These are phyloP conservation scores for Microctonus aethiopoides DNA, from an alignment of 2,888 invertebrate genomes.

Conservation along the genomic window DNA sequence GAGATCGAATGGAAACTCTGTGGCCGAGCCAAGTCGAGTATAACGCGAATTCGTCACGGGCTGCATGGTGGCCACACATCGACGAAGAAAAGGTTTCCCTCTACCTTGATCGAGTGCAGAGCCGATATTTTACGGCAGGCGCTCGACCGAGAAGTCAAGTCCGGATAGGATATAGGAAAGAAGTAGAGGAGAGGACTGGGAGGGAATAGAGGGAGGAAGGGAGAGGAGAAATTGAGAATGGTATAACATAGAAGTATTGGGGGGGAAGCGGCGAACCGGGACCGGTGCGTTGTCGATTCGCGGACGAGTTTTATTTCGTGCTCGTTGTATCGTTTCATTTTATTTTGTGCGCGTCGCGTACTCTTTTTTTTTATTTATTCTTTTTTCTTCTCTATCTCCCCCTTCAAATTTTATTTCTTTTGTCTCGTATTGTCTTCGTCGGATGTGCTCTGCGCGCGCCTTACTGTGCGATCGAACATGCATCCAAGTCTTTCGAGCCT, in stretches of 20 bases:
- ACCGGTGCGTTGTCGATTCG: constrained; percentile 38
- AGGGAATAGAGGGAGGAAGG: constrained; percentile 3
- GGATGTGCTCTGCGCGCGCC: constrained; percentile 7
- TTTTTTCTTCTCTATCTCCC: constrained; percentile 36
- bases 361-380: constrained; percentile 37
- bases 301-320: constrained; percentile 37
- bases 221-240: constrained; percentile 9
- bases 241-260: constrained; percentile 3
- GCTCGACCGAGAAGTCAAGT: constrained; percentile 43
- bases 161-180: constrained; percentile 18
- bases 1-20: constrained; percentile 37
- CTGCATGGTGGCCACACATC: constrained; percentile 42
- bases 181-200: constrained; percentile 11
- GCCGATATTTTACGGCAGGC: constrained; percentile 44
- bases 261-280: constrained; percentile 18
- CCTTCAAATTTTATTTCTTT: constrained; percentile 22
- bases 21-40: constrained; percentile 39
- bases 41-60: constrained; percentile 46
- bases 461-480: constrained; percentile 15
- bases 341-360: not conserved
- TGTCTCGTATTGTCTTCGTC: constrained; percentile 24
- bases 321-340: not conserved
- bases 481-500: constrained; percentile 1
- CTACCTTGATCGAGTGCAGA: constrained; percentile 21
- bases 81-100: constrained; percentile 36